These are phyloP conservation scores for Gambusia yucatana DNA, from an alignment of 2,797 vertebrate species.

Conservation along the genomic window DNA sequence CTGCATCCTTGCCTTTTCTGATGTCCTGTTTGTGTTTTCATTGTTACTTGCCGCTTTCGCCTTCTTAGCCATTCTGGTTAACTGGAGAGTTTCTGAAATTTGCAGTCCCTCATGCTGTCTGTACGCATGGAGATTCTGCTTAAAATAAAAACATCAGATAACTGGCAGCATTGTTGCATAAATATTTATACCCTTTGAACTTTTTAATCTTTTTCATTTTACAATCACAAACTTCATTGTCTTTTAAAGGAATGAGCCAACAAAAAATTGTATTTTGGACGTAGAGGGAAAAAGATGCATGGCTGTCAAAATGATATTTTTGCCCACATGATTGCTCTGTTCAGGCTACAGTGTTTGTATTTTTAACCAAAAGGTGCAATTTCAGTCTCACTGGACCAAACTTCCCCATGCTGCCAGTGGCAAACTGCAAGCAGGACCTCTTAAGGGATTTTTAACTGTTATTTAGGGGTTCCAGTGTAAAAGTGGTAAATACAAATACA, in stretches of 20 bases:
- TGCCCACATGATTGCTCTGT: neutral
- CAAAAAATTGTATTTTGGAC: neutral
- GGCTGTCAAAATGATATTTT: neutral
- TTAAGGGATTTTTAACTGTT: neutral
- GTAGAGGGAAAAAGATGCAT: neutral
- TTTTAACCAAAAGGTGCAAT: no score
- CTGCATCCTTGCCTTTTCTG: conserved; percentile 30
- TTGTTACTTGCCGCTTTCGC: conserved; percentile 9
- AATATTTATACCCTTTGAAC: neutral
- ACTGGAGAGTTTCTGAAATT: conserved; percentile 44
- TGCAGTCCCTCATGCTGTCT: conserved; percentile 30
- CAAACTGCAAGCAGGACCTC: neutral
- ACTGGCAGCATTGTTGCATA: conserved; percentile 13
- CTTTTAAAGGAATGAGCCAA: neutral
- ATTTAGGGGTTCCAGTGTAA: neutral
- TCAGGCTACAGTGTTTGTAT: neutral
- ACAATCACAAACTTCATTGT: neutral
- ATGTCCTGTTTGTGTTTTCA: conserved; percentile 47
- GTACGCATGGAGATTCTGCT: neutral
- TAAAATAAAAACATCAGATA: conserved; percentile 30
- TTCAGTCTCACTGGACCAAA: neutral
- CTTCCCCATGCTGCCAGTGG: neutral
- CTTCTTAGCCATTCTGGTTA: conserved; percentile 40
- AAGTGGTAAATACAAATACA: neutral
- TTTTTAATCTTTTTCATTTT: neutral